Conservation (phyloP, 2,888 invertebrate species). For the Frankliniella intonsa region DNA sequence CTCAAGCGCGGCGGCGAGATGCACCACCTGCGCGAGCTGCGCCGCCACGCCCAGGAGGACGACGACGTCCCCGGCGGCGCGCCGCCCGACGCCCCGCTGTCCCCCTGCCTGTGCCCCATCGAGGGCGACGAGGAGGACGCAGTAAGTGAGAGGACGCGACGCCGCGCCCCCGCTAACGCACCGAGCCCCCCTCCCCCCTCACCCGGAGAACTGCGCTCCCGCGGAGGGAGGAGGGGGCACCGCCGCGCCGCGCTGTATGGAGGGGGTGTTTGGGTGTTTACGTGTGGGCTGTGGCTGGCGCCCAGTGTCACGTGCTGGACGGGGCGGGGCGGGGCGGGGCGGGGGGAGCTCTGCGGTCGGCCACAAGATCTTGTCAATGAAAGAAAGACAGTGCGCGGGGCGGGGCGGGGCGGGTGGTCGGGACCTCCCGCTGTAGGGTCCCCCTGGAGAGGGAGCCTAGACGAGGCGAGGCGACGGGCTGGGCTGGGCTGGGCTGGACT, state of each 20-base stretch:
- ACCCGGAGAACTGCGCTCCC: background rate
- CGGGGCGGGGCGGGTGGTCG: background rate
- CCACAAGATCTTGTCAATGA: too few relatives aligned
- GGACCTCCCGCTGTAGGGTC: background rate
- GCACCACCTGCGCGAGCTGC: slow-evolving; percentile 18
- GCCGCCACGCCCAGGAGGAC: background rate
- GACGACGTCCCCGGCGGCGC: background rate
- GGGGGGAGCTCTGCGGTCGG: too few relatives aligned
- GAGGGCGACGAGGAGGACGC: slow-evolving; percentile 2
- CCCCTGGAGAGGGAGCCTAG: background rate
- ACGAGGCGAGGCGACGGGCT: background rate
- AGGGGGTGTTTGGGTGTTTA: background rate
- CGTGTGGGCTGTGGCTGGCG: background rate
- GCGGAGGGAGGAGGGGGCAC: background rate
- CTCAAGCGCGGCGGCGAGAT: slow-evolving; percentile 3
- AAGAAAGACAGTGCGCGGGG: background rate
- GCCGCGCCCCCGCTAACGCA: background rate
- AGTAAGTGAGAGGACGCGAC: background rate
- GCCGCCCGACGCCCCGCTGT: background rate
- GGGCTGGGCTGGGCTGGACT: too few relatives aligned
- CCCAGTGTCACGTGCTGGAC: too few relatives aligned
- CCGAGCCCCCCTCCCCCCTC: background rate
- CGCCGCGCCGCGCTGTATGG: background rate
- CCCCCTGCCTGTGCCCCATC: slow-evolving; percentile 2
- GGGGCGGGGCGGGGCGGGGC: too few relatives aligned